Percentiles rank a stretch among this genome's conserved stretches.
phyloP scores from a whole-genome alignment of 2,113 vertebrate genomes.

The Dascyllus trimaculatus region DNA sequence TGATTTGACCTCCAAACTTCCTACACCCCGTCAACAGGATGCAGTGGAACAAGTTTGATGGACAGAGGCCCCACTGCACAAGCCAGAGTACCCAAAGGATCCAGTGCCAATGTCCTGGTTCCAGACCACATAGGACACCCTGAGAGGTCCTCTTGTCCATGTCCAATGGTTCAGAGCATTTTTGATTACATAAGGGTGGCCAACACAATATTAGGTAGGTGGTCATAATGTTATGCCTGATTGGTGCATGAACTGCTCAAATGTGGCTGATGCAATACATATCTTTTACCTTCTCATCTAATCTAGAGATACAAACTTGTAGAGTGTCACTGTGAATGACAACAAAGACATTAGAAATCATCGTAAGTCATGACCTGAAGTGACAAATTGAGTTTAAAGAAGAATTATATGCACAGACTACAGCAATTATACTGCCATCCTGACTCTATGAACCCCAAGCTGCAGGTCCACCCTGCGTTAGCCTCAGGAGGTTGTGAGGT shows the following conservation, averaged over 20 bases:
- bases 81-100: too few species aligned
- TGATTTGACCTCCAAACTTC: too few species aligned
- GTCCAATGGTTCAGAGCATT: too few species aligned
- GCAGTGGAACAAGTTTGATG: too few species aligned
- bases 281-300: conserved; percentile 8
- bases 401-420: neutral
- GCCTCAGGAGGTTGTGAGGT: conserved; percentile 53
- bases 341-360: conserved; percentile 13
- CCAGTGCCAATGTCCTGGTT: too few species aligned
- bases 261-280: neutral
- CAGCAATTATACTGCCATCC: conserved; percentile 28
- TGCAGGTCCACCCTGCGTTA: conserved; percentile 43
- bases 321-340: conserved; percentile 17
- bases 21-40: too few species aligned
- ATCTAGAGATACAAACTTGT: neutral
- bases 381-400: conserved; percentile 13
- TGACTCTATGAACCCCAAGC: conserved; percentile 50
- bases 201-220: too few species aligned
- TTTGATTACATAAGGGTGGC: too few species aligned
- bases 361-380: conserved; percentile 1
- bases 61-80: too few species aligned
- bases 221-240: too few species aligned
- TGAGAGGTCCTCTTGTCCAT: too few species aligned
- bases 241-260: conserved; percentile 3
- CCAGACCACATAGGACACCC: too few species aligned